Evolutionary conservation across 2,113 vertebrate species (phyloP).

Genomic region (Cephalopholis sonnerati): DNA sequence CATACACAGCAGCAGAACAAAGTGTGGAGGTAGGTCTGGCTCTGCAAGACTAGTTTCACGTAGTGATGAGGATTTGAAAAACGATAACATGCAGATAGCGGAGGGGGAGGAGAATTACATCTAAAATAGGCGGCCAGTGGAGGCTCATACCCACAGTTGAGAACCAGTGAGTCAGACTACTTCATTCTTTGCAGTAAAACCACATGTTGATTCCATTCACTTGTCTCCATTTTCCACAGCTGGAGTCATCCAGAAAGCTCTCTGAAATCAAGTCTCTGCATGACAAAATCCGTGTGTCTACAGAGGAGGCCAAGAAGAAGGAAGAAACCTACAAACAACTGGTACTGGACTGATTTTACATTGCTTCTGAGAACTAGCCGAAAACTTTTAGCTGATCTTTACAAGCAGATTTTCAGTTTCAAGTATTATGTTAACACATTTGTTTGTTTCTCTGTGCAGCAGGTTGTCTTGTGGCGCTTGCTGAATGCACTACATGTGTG

Average conservation of each 20-base stretch:
- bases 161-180: too few relatives aligned
- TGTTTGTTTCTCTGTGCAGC: background rate
- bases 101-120: too few relatives aligned
- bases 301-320: conserved; percentile 91
- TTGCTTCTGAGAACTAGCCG: too few relatives aligned
- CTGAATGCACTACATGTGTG: background rate
- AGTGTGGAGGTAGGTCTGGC: too few relatives aligned
- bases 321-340: conserved; percentile 90
- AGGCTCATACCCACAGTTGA: too few relatives aligned
- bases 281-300: conserved; percentile 88
- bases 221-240: conserved; percentile 67
- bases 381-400: background rate
- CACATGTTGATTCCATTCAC: background rate
- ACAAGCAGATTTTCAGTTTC: background rate
- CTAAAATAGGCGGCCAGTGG: too few relatives aligned
- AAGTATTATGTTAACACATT: background rate
- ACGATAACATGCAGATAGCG: too few relatives aligned
- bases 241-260: conserved; percentile 89
- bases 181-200: too few relatives aligned
- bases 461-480: background rate
- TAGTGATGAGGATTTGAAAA: too few relatives aligned
- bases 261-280: conserved; percentile 90
- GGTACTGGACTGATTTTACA: conserved; percentile 65
- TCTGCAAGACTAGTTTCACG: too few relatives aligned
- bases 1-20: too few relatives aligned